These are phyloP conservation scores for Xyliphius kryptos DNA, from an alignment of 2,113 vertebrate genomes.

Conservation along the genomic window DNA sequence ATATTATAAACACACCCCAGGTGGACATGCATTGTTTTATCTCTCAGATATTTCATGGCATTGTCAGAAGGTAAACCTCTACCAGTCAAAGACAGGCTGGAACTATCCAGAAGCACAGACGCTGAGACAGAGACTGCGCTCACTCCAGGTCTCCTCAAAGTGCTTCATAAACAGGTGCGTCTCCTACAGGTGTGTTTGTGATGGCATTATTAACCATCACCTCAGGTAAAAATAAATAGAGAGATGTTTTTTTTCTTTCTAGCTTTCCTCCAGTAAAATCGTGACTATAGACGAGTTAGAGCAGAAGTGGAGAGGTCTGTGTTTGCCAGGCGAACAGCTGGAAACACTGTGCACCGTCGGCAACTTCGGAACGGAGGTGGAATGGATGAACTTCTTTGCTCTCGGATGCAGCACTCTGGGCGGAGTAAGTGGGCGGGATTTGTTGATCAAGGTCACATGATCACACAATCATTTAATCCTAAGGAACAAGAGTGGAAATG, in stretches of 20 bases:
- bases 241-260: neutral
- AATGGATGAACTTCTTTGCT: conserved; percentile 81
- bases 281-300: conserved; percentile 61
- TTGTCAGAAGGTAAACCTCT: conserved; percentile 73
- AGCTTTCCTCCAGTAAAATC: conserved; percentile 53
- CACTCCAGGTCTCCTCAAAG: conserved; percentile 78
- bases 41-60: conserved; percentile 78
- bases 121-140: conserved; percentile 66
- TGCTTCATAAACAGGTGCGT: conserved; percentile 82
- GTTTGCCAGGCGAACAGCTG: conserved; percentile 71
- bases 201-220: neutral
- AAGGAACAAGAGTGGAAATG: too few relatives aligned
- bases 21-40: too few relatives aligned
- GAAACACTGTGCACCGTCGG: conserved; percentile 65
- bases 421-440: conserved; percentile 76
- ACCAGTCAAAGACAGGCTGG: conserved; percentile 77
- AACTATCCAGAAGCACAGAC: conserved; percentile 69
- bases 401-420: conserved; percentile 77
- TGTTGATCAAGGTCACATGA: too few relatives aligned
- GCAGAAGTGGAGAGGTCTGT: conserved; percentile 71
- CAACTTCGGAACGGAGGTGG: conserved; percentile 50
- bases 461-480: too few relatives aligned
- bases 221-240: too few relatives aligned
- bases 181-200: neutral
- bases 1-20: too few relatives aligned